These are phyloP conservation scores for Calyptommatus sinebrachiatus DNA, from an alignment of 2,113 vertebrate genomes.

Conservation along the genomic window DNA sequence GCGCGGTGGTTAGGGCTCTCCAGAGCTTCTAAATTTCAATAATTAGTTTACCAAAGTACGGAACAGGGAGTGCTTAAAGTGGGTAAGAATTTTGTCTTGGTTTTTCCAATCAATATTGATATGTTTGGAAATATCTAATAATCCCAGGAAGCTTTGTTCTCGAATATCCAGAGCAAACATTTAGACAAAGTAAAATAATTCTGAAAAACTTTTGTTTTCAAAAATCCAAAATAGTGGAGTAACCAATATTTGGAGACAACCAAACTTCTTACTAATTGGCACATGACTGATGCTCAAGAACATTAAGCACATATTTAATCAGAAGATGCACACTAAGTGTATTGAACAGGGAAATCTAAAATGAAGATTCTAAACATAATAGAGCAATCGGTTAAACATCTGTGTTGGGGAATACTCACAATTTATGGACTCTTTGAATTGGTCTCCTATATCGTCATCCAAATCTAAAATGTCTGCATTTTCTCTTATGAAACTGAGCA, in stretches of 20 bases:
- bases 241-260: too few species aligned
- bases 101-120: neutral
- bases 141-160: too few species aligned
- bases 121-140: neutral
- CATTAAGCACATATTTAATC: neutral
- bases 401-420: conserved; percentile 69
- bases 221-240: neutral
- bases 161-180: too few species aligned
- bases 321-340: neutral
- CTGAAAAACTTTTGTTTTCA: neutral
- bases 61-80: neutral
- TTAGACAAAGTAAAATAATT: too few species aligned
- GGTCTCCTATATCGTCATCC: conserved; percentile 71
- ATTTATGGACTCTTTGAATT: conserved; percentile 72
- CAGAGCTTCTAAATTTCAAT: neutral
- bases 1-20: neutral
- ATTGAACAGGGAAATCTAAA: neutral
- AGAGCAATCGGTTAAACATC: neutral
- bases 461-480: conserved; percentile 72
- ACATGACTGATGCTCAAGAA: neutral
- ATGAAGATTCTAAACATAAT: neutral
- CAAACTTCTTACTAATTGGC: too few species aligned
- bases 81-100: neutral
- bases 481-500: conserved; percentile 84
- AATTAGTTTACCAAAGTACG: neutral